phyloP scores from a whole-genome alignment of 2,113 vertebrate genomes.

The Lophius piscatorius region DNA sequence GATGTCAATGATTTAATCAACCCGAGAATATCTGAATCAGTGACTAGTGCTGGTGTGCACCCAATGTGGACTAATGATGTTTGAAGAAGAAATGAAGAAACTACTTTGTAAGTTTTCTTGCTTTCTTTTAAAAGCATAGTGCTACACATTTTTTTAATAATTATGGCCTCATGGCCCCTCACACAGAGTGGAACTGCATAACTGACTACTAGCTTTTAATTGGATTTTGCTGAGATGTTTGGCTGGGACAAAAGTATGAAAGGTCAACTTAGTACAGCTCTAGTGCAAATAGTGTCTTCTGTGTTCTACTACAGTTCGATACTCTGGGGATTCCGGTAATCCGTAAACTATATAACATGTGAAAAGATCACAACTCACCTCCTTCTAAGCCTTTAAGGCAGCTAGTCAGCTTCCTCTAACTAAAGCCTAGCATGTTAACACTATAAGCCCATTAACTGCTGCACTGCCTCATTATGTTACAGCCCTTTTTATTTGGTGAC shows the following conservation, averaged over 20 bases:
- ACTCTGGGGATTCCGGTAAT: conserved; percentile 13
- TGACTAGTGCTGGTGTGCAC: too few relatives aligned
- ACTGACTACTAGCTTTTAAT: conserved; percentile 2
- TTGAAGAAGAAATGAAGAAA: too few relatives aligned
- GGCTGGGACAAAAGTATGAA: conserved; percentile 16
- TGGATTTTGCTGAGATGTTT: conserved; percentile 1
- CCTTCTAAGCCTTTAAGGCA: conserved; percentile 44
- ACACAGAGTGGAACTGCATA: background rate
- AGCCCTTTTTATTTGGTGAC: background rate
- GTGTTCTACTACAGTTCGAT: conserved; percentile 6
- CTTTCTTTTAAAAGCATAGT: too few relatives aligned
- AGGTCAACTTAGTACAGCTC: background rate
- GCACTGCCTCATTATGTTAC: conserved; percentile 5
- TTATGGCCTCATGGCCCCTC: too few relatives aligned
- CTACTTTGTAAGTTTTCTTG: too few relatives aligned
- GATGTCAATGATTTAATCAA: too few relatives aligned
- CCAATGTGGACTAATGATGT: too few relatives aligned
- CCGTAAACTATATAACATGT: conserved; percentile 9
- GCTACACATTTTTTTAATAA: too few relatives aligned
- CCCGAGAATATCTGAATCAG: too few relatives aligned
- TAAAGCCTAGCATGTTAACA: conserved; percentile 20
- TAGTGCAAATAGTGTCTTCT: background rate
- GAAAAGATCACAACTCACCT: conserved; percentile 31
- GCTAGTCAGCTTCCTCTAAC: conserved; percentile 30
- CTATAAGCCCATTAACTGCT: conserved; percentile 49